phyloP scores from a whole-genome alignment of 2,888 invertebrate species.

The Melieria omissa region DNA sequence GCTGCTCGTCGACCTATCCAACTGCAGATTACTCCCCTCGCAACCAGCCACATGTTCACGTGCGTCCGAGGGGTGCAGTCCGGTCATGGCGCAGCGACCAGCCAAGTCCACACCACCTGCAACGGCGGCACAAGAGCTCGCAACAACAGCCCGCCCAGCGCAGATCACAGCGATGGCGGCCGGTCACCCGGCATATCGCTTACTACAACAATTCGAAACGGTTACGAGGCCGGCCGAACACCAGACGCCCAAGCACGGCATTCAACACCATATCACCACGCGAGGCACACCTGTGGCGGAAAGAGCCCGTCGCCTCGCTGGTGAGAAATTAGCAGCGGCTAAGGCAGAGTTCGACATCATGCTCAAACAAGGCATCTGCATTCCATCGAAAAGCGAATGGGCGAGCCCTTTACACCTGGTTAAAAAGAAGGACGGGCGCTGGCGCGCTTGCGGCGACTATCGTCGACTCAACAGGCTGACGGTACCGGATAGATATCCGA shows the following conservation, averaged over 20 bases:
- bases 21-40: neutral
- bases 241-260: too few relatives aligned
- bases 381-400: slow-evolving; percentile 1
- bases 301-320: too few relatives aligned
- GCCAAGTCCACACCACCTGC: neutral
- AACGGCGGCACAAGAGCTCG: slow-evolving; percentile 15
- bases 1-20: slow-evolving; percentile 36
- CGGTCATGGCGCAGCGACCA: neutral
- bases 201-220: too few relatives aligned
- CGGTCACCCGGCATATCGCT: too few relatives aligned
- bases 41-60: neutral
- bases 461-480: neutral
- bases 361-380: neutral
- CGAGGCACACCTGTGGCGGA: too few relatives aligned
- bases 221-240: too few relatives aligned
- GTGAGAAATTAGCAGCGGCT: slow-evolving; percentile 21
- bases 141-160: too few relatives aligned
- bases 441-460: slow-evolving; percentile 5
- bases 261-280: too few relatives aligned
- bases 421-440: slow-evolving; percentile 20
- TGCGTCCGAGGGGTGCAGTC: too few relatives aligned
- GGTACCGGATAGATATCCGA: slow-evolving; percentile 20
- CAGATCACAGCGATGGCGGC: too few relatives aligned
- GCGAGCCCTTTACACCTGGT: slow-evolving; percentile 21
- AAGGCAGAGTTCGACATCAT: neutral